Evolutionary conservation across 2,113 vertebrate genomes (phyloP), one percentile per base, ranked within the genome.

Genomic region (Sminthopsis crassicaudata): DNA sequence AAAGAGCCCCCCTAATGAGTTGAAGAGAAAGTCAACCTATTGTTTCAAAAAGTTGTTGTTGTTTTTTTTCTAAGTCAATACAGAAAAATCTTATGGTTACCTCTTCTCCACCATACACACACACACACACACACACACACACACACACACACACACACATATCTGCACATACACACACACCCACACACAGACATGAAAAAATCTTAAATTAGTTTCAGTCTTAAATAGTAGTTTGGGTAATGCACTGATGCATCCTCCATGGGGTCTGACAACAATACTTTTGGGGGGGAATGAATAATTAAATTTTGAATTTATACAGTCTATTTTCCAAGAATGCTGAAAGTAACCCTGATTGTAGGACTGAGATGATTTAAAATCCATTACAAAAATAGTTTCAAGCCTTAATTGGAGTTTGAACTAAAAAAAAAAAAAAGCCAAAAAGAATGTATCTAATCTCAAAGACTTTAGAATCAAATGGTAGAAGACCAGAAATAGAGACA

Each of bases 151-250:
- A 67, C 10, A 60, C 16, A 50, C 50, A 50, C n/a, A n/a, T n/a
- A n/a, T n/a, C n/a, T n/a, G n/a, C 10, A 60, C 16, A 50, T 7
- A 50, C 8, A 50, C 50, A 50, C 50, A 50, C 50, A 50, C 50
- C 6, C 50, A 50, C 50, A 50, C 27, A 67, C 2, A 60, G 24
- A 55, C 54, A 36, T 50, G 46, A 90, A 90, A 90, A 48, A 50
- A 90, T 90, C 89, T 50, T 90, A 50, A 90, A 90, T 90, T 50
- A 90, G 27, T 90, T 90, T 50, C 89, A 90, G 89, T 48, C 89
- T 50, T 48, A 90, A 90, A 30, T 90, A 30, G 46, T 50, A 84
- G 67, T 84, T 84, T 90, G 89, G 89, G 27, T 54, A 46, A 93
- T 89, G 22, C 27, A 36, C 26, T 48, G 26, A 46, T 53, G 51